These are phyloP conservation scores for Galeopterus variegatus DNA, from an alignment of 2,113 vertebrate species.

Conservation along the genomic window DNA sequence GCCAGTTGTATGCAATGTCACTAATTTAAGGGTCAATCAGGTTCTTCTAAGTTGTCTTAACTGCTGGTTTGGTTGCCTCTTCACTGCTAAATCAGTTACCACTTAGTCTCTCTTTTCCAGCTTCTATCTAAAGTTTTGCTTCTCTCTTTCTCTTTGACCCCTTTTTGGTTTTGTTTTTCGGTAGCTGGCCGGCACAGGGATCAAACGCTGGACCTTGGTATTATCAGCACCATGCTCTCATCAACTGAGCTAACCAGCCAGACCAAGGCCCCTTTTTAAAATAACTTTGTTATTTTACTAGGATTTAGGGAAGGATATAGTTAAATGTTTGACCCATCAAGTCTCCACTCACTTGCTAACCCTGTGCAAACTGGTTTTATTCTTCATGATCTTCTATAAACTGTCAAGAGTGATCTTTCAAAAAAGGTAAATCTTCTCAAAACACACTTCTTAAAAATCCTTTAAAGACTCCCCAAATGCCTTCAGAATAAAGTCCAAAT, in stretches of 20 bases:
- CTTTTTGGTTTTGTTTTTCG: not conserved
- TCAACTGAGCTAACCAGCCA: too few relatives aligned
- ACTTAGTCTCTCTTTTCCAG: not conserved
- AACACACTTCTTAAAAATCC: not conserved
- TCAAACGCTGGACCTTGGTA: too few relatives aligned
- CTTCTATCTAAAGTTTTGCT: not conserved
- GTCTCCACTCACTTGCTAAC: not conserved
- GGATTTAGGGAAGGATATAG: not conserved
- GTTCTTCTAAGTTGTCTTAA: slow-evolving; percentile 20
- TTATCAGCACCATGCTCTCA: too few relatives aligned
- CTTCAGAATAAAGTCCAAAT: slow-evolving; percentile 18
- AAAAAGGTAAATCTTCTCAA: not conserved
- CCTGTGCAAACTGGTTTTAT: not conserved
- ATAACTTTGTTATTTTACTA: not conserved
- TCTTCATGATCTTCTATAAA: not conserved
- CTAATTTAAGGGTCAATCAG: not conserved
- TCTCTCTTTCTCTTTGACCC: not conserved
- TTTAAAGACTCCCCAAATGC: not conserved
- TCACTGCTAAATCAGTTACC: not conserved
- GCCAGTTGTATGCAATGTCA: not conserved
- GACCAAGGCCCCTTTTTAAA: not conserved
- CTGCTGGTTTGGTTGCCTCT: not conserved
- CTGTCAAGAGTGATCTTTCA: not conserved
- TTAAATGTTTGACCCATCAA: not conserved
- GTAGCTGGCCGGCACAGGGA: too few relatives aligned